These are phyloP conservation scores for Pediacus dermestoides DNA, from an alignment of 2,888 invertebrate species.

Conservation along the genomic window DNA sequence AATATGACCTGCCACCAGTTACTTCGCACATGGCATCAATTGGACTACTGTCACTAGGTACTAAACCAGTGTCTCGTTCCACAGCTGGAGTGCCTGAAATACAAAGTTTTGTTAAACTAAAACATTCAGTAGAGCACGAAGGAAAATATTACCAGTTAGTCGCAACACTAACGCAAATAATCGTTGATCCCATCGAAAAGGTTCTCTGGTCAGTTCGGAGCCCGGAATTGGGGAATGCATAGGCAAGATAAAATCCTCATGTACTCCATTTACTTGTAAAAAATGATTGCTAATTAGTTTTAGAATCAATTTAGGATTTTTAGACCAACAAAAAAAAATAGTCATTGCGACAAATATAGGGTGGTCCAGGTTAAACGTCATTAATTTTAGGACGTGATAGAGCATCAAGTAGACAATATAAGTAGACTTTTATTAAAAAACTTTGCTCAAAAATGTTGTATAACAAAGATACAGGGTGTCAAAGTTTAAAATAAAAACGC, in stretches of 20 bases:
- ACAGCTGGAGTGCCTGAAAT: constrained; percentile 75
- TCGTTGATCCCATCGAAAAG: constrained; percentile 99
- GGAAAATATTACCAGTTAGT: constrained; percentile 57
- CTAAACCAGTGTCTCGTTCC: constrained; percentile 81
- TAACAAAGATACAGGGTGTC: no score
- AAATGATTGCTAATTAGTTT: constrained; percentile 5
- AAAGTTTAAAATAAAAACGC: no score
- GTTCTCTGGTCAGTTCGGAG: constrained; percentile 94
- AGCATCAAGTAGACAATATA: no score
- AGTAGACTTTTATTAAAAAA: no score
- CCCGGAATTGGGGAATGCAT: constrained; percentile 94
- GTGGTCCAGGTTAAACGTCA: no score
- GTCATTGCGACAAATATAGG: constrained; percentile 1
- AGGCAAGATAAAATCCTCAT: constrained; percentile 76
- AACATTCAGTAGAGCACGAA: not conserved
- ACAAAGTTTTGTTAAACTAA: constrained; percentile 10
- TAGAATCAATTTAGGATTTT: constrained; percentile 4
- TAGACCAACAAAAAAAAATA: not conserved
- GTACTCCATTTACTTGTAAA: constrained; percentile 46
- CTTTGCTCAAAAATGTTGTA: not conserved
- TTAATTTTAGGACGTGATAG: no score
- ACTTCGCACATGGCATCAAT: constrained; percentile 99
- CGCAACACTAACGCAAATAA: constrained; percentile 92
- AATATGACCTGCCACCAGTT: constrained; percentile 95
- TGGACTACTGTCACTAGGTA: constrained; percentile 90